Base-by-base conservation (phyloP, 2,888 invertebrate genomes). In the Nemapogon koenigi region DNA sequence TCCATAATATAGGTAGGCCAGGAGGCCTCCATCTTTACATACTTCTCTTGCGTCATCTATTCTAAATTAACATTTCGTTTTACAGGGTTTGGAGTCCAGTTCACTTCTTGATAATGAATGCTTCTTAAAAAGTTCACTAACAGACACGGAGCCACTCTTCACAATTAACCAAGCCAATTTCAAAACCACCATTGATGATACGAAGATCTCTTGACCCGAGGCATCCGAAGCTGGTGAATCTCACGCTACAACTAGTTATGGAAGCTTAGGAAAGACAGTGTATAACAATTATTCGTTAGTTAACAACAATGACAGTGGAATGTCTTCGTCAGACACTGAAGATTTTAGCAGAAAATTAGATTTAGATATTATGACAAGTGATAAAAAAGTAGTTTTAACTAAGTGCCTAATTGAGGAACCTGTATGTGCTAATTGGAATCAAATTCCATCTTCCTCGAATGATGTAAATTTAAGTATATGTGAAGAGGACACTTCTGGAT, bases 261-360 rank as follows among this genome's bases (percentile, higher is more conserved):
- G 76, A 41, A 76, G 68, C 55, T 70, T 76, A 44, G 69, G 63
- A 41, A 63, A 58, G 28, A 68, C 68, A 14, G 62, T 60, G 47
- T 40, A 35, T 42, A 43, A 6, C 22, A 38, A 22, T 8, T 6
- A 22, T 22, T 22, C 22, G 6, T 7, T 8, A 29, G 41, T 41
- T 26, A 45, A 42, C 45, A 26, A 41, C 15, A 65, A 72, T 42
- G 59, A 59, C 42, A 78, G 78, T 46, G 78, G 78, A 33, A 69
- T 78, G 78, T 78, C 78, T 30, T 78, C 78, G 2, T 78, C 73
- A 47, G 75, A 76, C 51, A 73, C 63, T 41, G 75, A 76, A 37
- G 72, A 73, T 39, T 72, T 69, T 4, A n/a, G 13, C 49, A 59
- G 56, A 37, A 26, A 16, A 18, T 13, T 17, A 17, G 27, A 27